Evolutionary conservation across 2,888 invertebrate species (phyloP), one percentile per base, ranked within the genome.

Genomic region (Tipula helvola): DNA sequence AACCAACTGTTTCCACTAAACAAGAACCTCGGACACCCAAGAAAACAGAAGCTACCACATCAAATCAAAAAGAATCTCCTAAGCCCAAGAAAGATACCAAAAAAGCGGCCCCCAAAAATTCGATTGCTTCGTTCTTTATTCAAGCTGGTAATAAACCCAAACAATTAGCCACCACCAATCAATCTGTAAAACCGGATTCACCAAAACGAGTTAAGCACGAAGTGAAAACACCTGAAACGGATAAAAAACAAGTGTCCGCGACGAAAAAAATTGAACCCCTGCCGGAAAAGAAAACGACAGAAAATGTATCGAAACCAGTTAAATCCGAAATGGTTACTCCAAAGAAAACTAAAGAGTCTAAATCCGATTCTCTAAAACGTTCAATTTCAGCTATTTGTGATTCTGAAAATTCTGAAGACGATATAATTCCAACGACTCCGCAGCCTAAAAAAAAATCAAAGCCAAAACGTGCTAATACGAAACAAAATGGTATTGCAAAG

Each of bases 71-170:
- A 84, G 41, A 39, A 16, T 84, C 84, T 2, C 84, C 84, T 8
- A 71, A 71, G 12, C 1, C 16, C 0, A 84, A 84, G 39, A 84
- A 84, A 84, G 84, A 84, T 39, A n/a, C 16, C 7, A 84, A 84
- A 39, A 84, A 84, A 41, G 5, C 41, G 12, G 4, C 39, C 7
- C n/a, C 84, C n/a, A 84, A 84, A 84, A 84, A 84, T 84, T 84
- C 84, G 5, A 84, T 84, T 84, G 84, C 84, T n/a, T 84, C 84
- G 41, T 84, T 84, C 13, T 84, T 84, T 5, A 84, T 84, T 84
- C 84, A 84, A 39, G 39, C 39, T n/a, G 36, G 39, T 8, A 84
- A n/a, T 39, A 84, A 84, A 84, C 39, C 39, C 4, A 84, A 84
- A 16, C 36, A 39, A 1, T 3, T 39, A 8, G 13, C 10, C 7